Conservation (phyloP, 2,113 vertebrate species). For the Dasyurus viverrinus region DNA sequence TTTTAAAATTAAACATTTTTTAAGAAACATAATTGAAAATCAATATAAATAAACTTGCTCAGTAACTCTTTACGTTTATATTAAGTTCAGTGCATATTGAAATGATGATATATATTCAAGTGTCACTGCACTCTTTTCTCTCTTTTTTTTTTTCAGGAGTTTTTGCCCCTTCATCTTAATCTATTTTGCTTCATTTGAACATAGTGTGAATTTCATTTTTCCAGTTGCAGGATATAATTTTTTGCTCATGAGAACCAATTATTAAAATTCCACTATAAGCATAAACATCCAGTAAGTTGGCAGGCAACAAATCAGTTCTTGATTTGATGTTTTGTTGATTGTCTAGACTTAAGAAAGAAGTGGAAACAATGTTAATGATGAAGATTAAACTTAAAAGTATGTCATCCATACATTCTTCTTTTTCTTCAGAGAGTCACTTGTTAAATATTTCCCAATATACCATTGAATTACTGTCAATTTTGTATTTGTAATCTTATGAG, state of each 20-base stretch:
- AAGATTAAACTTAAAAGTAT: background rate
- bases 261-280: background rate
- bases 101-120: background rate
- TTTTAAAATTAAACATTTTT: background rate
- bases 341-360: background rate
- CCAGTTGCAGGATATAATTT: background rate
- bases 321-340: background rate
- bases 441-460: background rate
- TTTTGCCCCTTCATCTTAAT: background rate
- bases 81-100: background rate
- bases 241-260: background rate
- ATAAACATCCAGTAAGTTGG: background rate
- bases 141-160: background rate
- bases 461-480: background rate
- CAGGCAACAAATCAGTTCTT: background rate
- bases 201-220: background rate
- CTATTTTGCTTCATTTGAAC: background rate
- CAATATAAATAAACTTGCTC: background rate
- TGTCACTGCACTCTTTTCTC: background rate
- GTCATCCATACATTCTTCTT: background rate
- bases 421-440: background rate
- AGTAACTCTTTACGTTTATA: background rate
- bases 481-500: background rate
- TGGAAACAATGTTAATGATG: background rate
- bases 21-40: background rate